A percentile compares a stretch with the other conserved stretches of the same genome.
phyloP scores from a whole-genome alignment of 1,140 invertebrate species.

The Prorops nasuta region DNA sequence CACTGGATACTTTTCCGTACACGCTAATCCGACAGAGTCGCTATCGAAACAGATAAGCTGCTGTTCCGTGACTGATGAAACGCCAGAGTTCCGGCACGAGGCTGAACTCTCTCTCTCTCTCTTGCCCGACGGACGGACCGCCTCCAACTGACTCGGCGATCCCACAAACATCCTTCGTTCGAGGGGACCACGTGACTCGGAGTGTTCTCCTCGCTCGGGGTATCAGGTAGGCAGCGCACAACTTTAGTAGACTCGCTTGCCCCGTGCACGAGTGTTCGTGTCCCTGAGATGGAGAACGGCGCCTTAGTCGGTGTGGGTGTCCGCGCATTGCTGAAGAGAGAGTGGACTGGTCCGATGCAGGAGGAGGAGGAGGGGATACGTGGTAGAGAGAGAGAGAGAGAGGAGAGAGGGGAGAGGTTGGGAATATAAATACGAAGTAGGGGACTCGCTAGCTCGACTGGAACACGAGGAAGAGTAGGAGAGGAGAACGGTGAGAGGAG shows the following conservation, averaged over 20 bases:
- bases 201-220: slow-evolving; percentile 28
- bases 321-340: background rate
- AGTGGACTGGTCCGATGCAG: slow-evolving; percentile 16
- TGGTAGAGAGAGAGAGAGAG: background rate
- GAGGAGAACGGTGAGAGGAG: background rate
- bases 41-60: no score
- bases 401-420: background rate
- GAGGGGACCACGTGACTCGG: slow-evolving; percentile 46
- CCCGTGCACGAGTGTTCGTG: background rate
- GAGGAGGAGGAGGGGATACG: background rate
- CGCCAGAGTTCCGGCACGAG: no score
- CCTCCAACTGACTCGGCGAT: slow-evolving; percentile 45
- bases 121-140: slow-evolving; percentile 30
- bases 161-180: slow-evolving; percentile 49
- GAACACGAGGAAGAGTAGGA: slow-evolving; percentile 7
- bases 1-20: no score
- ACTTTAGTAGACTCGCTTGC: background rate
- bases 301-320: slow-evolving; percentile 19
- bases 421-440: slow-evolving; percentile 8
- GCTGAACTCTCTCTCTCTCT: slow-evolving; percentile 21
- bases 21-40: no score
- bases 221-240: slow-evolving; percentile 39
- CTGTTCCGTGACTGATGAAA: no score
- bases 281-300: slow-evolving; percentile 9
- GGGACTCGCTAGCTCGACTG: slow-evolving; percentile 16